Evolutionary conservation across 2,888 invertebrate species (phyloP).

Genomic region (Aproaerema taeniolella): DNA sequence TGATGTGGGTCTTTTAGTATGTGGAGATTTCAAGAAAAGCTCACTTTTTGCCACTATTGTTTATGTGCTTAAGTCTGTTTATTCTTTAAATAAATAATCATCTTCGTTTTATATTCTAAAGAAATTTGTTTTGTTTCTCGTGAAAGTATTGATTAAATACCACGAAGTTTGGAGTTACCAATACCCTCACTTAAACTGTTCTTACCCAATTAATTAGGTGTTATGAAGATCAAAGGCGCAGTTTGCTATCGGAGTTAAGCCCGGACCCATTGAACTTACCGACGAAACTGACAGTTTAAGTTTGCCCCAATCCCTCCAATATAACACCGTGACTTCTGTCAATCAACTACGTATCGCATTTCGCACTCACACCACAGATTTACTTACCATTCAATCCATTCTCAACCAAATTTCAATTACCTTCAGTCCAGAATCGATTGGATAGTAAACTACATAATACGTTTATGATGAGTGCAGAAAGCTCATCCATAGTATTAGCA

Average conservation of each 20-base stretch:
- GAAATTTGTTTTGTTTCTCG: too few species aligned
- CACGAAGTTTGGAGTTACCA: slow-evolving; percentile 38
- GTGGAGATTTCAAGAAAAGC: too few species aligned
- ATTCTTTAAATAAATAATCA: too few species aligned
- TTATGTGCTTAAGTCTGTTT: too few species aligned
- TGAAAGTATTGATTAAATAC: too few species aligned
- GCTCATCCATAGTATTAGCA: slow-evolving; percentile 56
- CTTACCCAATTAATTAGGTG: slow-evolving; percentile 65
- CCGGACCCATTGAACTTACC: slow-evolving; percentile 50
- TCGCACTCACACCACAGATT: slow-evolving; percentile 36
- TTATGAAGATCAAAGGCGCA: slow-evolving; percentile 65
- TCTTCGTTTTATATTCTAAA: too few species aligned
- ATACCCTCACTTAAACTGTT: slow-evolving; percentile 56
- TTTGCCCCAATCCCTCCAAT: slow-evolving; percentile 48
- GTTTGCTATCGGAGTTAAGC: slow-evolving; percentile 52
- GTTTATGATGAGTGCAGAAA: neutral
- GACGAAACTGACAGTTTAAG: slow-evolving; percentile 63
- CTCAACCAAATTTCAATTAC: too few species aligned
- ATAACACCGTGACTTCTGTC: slow-evolving; percentile 57
- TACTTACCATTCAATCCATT: slow-evolving; percentile 5
- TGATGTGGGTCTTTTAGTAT: too few species aligned
- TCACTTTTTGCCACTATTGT: too few species aligned
- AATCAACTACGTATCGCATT: slow-evolving; percentile 32
- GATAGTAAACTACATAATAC: neutral
- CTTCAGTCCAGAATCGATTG: too few species aligned